These are phyloP conservation scores for Rhagoletis zephyria DNA, from an alignment of 1,140 invertebrate species.

Conservation along the genomic window DNA sequence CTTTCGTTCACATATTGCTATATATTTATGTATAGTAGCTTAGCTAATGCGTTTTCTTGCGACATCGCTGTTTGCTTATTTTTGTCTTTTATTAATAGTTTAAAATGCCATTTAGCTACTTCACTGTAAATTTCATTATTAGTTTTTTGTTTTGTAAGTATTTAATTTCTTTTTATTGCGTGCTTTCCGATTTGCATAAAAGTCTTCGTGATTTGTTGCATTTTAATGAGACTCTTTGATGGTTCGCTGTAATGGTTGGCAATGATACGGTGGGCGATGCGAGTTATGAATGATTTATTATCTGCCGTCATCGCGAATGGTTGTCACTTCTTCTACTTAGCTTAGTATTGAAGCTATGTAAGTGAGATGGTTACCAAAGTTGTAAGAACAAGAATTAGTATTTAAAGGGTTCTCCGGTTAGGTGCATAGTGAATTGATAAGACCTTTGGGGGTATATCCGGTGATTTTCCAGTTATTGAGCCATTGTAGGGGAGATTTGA, in stretches of 20 bases:
- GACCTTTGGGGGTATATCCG: too few relatives aligned
- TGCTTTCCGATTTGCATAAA: conserved; percentile 37
- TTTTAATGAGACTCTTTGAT: conserved; percentile 63
- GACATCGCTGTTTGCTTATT: conserved; percentile 5
- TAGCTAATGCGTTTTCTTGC: conserved; percentile 4
- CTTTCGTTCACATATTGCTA: conserved; percentile 2
- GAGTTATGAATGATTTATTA: conserved; percentile 34
- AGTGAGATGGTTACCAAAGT: too few relatives aligned
- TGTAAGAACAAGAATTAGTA: too few relatives aligned
- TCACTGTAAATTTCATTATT: not conserved
- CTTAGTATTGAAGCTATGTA: too few relatives aligned
- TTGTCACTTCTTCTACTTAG: too few relatives aligned
- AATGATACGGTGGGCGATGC: not conserved
- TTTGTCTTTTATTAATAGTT: conserved; percentile 16
- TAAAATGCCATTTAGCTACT: not conserved
- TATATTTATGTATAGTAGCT: not conserved
- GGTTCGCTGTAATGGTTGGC: not conserved
- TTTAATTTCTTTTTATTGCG: conserved; percentile 45
- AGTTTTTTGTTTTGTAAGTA: not conserved
- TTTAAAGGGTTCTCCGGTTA: too few relatives aligned
- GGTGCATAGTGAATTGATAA: too few relatives aligned
- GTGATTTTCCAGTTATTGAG: too few relatives aligned
- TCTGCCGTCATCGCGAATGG: not conserved
- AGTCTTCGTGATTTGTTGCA: conserved; percentile 60
- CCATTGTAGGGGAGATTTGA: too few relatives aligned